A percentile compares a stretch with the other conserved stretches of the same genome.
Evolutionary conservation across 2,113 vertebrate species (phyloP).

Genomic region (Calcarius ornatus): DNA sequence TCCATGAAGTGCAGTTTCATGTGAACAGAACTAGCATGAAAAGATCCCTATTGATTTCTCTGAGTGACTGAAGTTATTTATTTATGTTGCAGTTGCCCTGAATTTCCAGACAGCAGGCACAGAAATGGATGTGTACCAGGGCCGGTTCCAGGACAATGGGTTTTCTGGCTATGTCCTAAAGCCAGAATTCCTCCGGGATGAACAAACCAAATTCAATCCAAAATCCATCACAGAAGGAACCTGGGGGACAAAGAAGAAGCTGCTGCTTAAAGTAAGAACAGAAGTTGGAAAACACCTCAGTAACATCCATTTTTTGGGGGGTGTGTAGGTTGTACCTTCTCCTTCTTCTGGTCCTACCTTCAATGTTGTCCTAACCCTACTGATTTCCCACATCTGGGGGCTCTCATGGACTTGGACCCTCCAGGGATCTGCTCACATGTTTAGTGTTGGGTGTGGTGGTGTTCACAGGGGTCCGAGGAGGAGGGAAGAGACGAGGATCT

Average conservation of each 20-base stretch:
- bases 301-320: not conserved
- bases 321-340: not conserved
- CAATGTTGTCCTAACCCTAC: not conserved
- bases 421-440: not conserved
- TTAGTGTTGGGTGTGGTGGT: not conserved
- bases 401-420: not conserved
- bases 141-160: constrained; percentile 87
- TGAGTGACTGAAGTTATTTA: not conserved
- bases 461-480: too few relatives aligned
- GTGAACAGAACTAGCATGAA: not conserved
- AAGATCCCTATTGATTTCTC: not conserved
- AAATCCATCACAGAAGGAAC: constrained; percentile 71
- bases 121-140: constrained; percentile 94
- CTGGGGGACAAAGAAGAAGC: constrained; percentile 79
- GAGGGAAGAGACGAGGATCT: too few relatives aligned
- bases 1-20: not conserved
- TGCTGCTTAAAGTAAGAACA: constrained; percentile 85
- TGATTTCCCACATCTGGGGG: not conserved
- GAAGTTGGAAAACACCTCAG: not conserved
- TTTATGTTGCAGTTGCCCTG: constrained; percentile 83
- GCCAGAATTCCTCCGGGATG: constrained; percentile 83
- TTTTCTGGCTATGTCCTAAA: constrained; percentile 89
- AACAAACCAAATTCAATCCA: constrained; percentile 83
- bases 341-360: not conserved
- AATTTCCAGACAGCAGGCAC: constrained; percentile 91